Conservation (phyloP, 2,113 vertebrate genomes). For the Peucedramus taeniatus region DNA sequence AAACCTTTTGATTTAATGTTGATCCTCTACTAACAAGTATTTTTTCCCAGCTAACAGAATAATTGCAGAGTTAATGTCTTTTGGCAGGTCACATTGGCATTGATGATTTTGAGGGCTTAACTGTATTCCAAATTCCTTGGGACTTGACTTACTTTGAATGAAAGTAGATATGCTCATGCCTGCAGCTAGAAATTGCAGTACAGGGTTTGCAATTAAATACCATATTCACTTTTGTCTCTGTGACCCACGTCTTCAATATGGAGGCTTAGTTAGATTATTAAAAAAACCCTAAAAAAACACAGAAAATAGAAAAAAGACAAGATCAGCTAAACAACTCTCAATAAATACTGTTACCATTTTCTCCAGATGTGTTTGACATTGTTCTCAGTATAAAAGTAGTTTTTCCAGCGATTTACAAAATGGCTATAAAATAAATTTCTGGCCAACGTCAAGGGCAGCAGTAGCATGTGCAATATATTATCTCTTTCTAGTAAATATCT, state of each 20-base stretch:
- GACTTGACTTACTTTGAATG: neutral
- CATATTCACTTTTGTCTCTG: neutral
- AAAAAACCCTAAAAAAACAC: accelerated
- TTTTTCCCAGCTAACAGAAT: neutral
- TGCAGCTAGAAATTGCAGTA: neutral
- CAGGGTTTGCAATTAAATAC: neutral
- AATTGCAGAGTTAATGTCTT: neutral
- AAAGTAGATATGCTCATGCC: neutral
- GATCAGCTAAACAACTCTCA: neutral
- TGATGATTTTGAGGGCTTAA: neutral
- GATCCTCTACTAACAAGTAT: neutral
- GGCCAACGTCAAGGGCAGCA: neutral
- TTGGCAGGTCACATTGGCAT: neutral
- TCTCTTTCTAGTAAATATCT: neutral
- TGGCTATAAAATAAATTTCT: neutral
- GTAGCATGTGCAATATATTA: accelerated
- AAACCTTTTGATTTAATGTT: neutral
- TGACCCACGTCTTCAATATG: neutral
- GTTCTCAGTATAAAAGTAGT: neutral
- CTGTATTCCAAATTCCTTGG: neutral
- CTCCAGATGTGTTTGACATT: neutral
- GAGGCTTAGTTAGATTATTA: neutral
- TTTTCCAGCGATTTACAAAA: neutral
- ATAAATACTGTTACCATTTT: neutral
- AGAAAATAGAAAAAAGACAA: neutral